Evolutionary conservation across 2,888 invertebrate species (phyloP).

Genomic region (Augochlorella aurata): DNA sequence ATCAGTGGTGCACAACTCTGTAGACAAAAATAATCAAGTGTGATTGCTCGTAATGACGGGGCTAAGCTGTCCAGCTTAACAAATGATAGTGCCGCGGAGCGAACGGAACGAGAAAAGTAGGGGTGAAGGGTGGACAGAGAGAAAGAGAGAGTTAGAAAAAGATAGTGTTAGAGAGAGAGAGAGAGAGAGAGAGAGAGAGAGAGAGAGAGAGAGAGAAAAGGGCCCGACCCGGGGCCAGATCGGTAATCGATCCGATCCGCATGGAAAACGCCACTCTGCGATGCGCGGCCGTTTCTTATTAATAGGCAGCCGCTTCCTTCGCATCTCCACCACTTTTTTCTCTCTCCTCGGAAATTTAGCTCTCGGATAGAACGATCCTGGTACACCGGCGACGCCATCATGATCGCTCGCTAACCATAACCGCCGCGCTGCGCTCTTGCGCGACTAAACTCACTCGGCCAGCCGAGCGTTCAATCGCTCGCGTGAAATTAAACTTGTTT

Average conservation of each 20-base stretch:
- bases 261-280: conserved; percentile 72
- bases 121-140: conserved; percentile 41
- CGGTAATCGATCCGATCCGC: conserved; percentile 78
- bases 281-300: conserved; percentile 76
- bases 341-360: neutral
- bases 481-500: neutral
- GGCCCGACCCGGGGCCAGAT: conserved; percentile 63
- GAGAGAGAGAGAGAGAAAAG: conserved; percentile 10
- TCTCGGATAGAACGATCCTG: neutral
- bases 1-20: conserved; percentile 63
- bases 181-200: conserved; percentile 8
- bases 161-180: neutral
- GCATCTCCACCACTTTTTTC: conserved; percentile 11
- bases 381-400: neutral
- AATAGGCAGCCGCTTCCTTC: conserved; percentile 75
- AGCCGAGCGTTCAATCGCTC: neutral
- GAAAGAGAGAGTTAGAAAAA: neutral
- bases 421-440: neutral
- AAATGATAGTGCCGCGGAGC: conserved; percentile 77
- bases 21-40: conserved; percentile 82
- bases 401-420: neutral
- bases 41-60: conserved; percentile 81
- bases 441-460: neutral
- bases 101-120: conserved; percentile 36
- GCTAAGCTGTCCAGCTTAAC: conserved; percentile 81